Base-by-base conservation (phyloP, 1,140 invertebrate genomes). In the Cheumatopsyche charites region DNA sequence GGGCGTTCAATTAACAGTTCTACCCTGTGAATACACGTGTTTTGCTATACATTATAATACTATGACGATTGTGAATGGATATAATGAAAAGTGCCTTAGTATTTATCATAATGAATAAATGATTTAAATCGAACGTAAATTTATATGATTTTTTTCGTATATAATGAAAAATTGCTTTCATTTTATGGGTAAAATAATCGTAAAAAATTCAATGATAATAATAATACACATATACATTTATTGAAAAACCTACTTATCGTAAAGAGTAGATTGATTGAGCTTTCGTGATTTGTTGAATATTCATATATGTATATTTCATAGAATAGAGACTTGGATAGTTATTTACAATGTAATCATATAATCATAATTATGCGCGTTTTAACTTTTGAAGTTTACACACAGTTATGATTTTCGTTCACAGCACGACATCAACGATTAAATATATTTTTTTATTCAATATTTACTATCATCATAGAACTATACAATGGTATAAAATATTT, bases 401-500 rank as follows among this genome's bases (percentile, higher is more conserved):
- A 36, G 9, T 36, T 36, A n/a, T 58, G 21, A n/a, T 58, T 58
- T n/a, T 58, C n/a, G 12, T 58, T 43, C 62, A 43, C 62, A 43
- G 62, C 62, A 43, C 62, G 62, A 63, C 62, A 43, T 63, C 62
- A 43, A 43, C 41, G 62, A 63, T 63, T 58, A 58, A 58, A 58
- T 58, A 55, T 23, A 58, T 25, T 36, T 36, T n/a, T n/a, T n/a
- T n/a, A n/a, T n/a, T 58, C 7, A 9, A 58, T 58, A 25, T 7
- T 58, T 47, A 21, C 21, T 63, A 63, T 63, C n/a, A n/a, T n/a
- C 7, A 15, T 17, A 29, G 26, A 17, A 42, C 29, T 42, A 42
- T 63, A 63, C 62, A 63, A 41, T 66, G 42, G 63, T 66, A 66
- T 66, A 66, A 66, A 66, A 66, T 66, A 66, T 66, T n/a, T 66